phyloP scores from a whole-genome alignment of 2,888 invertebrate genomes.

The Thymelicus lineola region DNA sequence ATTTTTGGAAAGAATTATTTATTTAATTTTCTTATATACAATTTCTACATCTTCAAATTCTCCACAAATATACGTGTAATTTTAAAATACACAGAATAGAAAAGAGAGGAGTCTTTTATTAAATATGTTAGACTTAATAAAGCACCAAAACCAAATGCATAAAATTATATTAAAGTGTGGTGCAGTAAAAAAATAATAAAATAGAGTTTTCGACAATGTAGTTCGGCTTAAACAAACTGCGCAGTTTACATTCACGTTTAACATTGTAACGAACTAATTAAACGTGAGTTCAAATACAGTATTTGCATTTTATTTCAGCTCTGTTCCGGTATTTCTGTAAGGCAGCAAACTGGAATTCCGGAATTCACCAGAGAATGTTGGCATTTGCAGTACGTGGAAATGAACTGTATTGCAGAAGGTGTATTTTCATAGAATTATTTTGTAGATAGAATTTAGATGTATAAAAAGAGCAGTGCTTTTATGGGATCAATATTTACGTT shows the following conservation, averaged over 20 bases:
- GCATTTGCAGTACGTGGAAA: constrained; percentile 26
- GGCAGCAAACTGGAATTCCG: constrained; percentile 27
- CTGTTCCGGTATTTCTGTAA: constrained; percentile 27
- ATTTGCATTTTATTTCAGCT: constrained; percentile 36
- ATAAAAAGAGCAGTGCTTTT: no score
- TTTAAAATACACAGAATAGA: no score
- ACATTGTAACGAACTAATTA: constrained; percentile 38
- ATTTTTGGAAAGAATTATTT: no score
- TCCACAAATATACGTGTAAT: no score
- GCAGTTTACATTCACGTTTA: constrained; percentile 33
- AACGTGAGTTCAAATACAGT: constrained; percentile 38
- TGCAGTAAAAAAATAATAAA: neutral
- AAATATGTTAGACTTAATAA: neutral
- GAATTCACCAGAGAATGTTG: constrained; percentile 26
- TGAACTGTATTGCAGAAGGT: constrained; percentile 20
- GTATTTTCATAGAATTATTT: constrained; percentile 19
- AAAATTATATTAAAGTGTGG: neutral
- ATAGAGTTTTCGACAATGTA: constrained; percentile 16
- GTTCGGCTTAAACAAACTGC: constrained; percentile 26
- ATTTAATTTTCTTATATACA: no score
- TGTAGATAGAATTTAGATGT: neutral
- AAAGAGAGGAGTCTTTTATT: no score
- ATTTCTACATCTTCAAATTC: no score
- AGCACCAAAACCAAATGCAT: neutral
- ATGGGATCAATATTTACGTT: no score